A percentile compares a stretch with the other conserved stretches of the same genome.
These are phyloP conservation scores for Neoniphon sammara DNA, from an alignment of 2,797 vertebrate species.

Conservation along the genomic window DNA sequence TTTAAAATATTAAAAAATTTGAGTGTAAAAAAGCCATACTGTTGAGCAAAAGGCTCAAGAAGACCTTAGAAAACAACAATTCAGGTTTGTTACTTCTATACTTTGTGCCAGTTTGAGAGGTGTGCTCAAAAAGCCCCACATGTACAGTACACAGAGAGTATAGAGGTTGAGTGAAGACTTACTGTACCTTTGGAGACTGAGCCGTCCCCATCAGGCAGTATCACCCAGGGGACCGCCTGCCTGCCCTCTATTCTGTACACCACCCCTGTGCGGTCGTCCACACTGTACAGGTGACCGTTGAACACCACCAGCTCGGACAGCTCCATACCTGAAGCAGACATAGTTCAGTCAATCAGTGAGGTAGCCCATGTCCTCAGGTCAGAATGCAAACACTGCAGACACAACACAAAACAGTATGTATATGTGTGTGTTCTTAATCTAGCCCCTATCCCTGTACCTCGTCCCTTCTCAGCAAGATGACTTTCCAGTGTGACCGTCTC, in stretches of 20 bases:
- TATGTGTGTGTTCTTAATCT: not conserved
- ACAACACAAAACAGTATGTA: not conserved
- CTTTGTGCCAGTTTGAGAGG: not conserved
- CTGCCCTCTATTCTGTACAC: constrained; percentile 90
- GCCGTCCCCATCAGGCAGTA: constrained; percentile 92
- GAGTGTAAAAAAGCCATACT: not conserved
- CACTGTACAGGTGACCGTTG: constrained; percentile 92
- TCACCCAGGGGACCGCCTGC: constrained; percentile 93
- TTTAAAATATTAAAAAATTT: too few relatives aligned
- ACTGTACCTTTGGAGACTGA: constrained; percentile 94
- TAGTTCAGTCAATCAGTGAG: not conserved
- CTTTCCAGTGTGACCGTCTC: constrained; percentile 85
- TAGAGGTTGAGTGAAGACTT: constrained; percentile 44
- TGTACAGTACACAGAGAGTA: too few relatives aligned
- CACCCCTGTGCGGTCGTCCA: constrained; percentile 95
- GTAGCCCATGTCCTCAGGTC: not conserved
- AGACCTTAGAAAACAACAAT: too few relatives aligned
- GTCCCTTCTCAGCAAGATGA: constrained; percentile 93
- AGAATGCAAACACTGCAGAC: not conserved
- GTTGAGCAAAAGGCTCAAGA: not conserved
- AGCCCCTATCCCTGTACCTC: constrained; percentile 72
- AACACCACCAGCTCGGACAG: constrained; percentile 93
- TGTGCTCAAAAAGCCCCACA: not conserved
- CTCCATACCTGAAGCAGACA: constrained; percentile 87
- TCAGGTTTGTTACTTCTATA: too few relatives aligned